A percentile compares a stretch with the other conserved stretches of the same genome.
Conservation (phyloP, 2,888 invertebrate genomes). For the Spatulosminthurus flaviceps region DNA sequence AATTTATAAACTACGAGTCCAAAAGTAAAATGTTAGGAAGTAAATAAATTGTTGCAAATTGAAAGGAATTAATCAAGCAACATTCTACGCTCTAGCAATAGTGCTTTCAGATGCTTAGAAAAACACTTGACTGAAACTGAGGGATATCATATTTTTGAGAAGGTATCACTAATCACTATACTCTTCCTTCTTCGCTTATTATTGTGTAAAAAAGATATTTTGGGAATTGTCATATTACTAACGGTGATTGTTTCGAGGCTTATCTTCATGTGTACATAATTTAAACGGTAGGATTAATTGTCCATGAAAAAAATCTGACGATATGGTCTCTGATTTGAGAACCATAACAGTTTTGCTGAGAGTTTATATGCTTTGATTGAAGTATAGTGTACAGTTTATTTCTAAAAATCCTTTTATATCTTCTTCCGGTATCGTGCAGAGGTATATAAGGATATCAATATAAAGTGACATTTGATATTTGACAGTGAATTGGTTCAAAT, state of each 20-base stretch:
- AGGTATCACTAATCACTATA: not conserved
- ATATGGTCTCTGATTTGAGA: slow-evolving; percentile 13
- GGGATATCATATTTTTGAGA: not conserved
- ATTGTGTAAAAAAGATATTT: not conserved
- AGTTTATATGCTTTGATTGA: no score
- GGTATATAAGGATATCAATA: not conserved
- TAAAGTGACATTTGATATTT: not conserved
- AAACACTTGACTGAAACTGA: no score
- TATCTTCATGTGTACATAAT: not conserved
- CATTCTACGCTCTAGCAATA: no score
- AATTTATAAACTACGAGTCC: no score
- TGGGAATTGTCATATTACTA: not conserved
- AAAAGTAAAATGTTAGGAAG: no score
- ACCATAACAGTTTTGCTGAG: not conserved
- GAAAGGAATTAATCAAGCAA: no score
- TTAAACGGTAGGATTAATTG: slow-evolving; percentile 16
- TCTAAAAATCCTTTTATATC: not conserved
- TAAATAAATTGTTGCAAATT: no score
- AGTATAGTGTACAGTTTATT: not conserved
- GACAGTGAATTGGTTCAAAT: not conserved
- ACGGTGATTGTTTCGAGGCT: not conserved
- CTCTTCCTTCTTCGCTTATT: no score
- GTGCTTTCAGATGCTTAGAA: no score
- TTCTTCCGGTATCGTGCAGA: slow-evolving; percentile 6
- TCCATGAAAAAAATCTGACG: slow-evolving; percentile 28